Conservation (phyloP, 1,140 invertebrate genomes). For the Sitophilus oryzae region DNA sequence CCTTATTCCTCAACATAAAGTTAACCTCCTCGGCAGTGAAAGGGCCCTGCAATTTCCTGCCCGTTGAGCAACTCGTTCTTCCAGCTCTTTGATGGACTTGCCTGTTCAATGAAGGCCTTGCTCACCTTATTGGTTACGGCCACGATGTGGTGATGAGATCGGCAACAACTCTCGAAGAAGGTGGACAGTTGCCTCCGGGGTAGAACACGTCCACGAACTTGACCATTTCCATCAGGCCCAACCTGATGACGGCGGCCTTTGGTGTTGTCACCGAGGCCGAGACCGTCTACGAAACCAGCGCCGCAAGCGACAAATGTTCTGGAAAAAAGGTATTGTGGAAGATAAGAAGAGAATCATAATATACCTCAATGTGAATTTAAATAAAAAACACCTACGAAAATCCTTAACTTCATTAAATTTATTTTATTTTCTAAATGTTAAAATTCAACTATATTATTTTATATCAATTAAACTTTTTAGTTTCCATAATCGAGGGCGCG, state of each 20-base stretch:
- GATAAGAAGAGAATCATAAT: too few relatives aligned
- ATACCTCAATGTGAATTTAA: too few relatives aligned
- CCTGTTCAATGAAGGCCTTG: constrained; percentile 93
- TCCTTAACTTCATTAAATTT: too few relatives aligned
- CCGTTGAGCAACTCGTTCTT: constrained; percentile 96
- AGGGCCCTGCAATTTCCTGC: constrained; percentile 96
- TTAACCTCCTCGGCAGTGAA: constrained; percentile 96
- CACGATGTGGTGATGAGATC: constrained; percentile 97
- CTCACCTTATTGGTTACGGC: constrained; percentile 91
- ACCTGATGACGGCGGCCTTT: constrained; percentile 96
- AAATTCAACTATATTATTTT: too few relatives aligned
- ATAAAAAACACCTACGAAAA: too few relatives aligned
- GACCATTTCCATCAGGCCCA: constrained; percentile 98
- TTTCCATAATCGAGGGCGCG: too few relatives aligned
- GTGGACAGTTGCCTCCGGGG: constrained; percentile 84
- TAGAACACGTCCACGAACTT: constrained; percentile 89
- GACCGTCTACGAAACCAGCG: constrained; percentile 94
- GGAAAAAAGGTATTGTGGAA: too few relatives aligned
- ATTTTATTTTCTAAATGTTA: too few relatives aligned
- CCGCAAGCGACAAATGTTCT: constrained; percentile 99
- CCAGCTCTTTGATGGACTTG: constrained; percentile 85
- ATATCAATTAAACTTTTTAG: too few relatives aligned
- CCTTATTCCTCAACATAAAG: constrained; percentile 79
- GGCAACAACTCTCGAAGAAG: too few relatives aligned
- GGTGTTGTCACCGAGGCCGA: constrained; percentile 94